Percentiles rank a stretch among this genome's conserved stretches.
phyloP scores from a whole-genome alignment of 2,113 vertebrate species.

The Pagrus major region DNA sequence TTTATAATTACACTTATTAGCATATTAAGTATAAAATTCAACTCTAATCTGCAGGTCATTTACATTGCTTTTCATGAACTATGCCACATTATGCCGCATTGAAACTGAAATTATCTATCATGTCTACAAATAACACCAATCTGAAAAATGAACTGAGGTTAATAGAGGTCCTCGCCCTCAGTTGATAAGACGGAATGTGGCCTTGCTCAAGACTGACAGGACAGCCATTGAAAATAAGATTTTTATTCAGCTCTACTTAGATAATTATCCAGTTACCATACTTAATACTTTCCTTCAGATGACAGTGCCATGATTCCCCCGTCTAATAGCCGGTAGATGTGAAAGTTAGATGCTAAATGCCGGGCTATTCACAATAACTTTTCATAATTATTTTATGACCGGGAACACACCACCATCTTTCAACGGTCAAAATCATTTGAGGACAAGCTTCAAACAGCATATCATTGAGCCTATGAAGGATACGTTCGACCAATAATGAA shows the following conservation, averaged over 20 bases:
- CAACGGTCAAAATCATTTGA: constrained; percentile 21
- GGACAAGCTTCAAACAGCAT: constrained; percentile 41
- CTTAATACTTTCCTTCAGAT: constrained; percentile 22
- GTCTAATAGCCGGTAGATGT: constrained; percentile 3
- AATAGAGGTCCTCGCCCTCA: constrained; percentile 69
- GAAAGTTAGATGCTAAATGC: constrained; percentile 8
- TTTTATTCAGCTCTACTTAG: neutral
- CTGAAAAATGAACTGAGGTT: constrained; percentile 47
- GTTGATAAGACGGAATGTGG: constrained; percentile 44
- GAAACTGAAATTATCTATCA: constrained; percentile 51
- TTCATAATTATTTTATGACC: constrained; percentile 31
- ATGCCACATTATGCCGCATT: constrained; percentile 29
- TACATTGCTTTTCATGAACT: constrained; percentile 57
- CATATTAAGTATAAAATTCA: constrained; percentile 71
- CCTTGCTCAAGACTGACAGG: constrained; percentile 19
- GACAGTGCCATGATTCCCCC: neutral
- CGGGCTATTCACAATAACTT: constrained; percentile 46
- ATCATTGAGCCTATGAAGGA: neutral
- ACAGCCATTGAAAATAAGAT: constrained; percentile 19
- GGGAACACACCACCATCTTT: constrained; percentile 3
- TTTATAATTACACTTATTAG: constrained; percentile 62
- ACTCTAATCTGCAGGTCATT: constrained; percentile 61
- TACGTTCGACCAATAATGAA: too few species aligned
- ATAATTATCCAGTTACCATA: constrained; percentile 37
- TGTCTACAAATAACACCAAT: constrained; percentile 40